A percentile compares a stretch with the other conserved stretches of the same genome.
Evolutionary conservation across 2,888 invertebrate genomes (phyloP).

Genomic region (Lordiphosa fenestrarum): DNA sequence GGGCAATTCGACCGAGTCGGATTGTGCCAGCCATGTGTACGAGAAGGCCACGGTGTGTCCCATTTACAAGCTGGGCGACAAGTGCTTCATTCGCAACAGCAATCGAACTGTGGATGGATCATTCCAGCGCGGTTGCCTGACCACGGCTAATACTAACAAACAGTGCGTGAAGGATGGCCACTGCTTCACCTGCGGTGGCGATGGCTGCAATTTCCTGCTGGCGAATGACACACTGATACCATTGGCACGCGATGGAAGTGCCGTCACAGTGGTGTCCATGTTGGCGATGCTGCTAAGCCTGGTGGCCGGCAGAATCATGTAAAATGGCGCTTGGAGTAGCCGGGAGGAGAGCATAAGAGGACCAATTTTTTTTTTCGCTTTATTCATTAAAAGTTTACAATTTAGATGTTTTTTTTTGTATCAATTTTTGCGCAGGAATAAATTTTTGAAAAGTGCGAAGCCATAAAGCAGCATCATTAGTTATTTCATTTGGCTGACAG

Average conservation of each 20-base stretch:
- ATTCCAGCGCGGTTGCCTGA: constrained; percentile 77
- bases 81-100: constrained; percentile 75
- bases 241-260: constrained; percentile 69
- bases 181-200: constrained; percentile 76
- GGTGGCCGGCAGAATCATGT: constrained; percentile 29
- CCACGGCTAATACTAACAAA: constrained; percentile 61
- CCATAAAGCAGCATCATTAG: too few species aligned
- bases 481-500: too few species aligned
- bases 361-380: background rate
- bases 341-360: too few species aligned
- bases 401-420: too few species aligned
- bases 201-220: constrained; percentile 74
- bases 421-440: too few species aligned
- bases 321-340: background rate
- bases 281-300: constrained; percentile 44
- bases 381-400: too few species aligned
- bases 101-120: constrained; percentile 51
- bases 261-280: constrained; percentile 40
- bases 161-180: constrained; percentile 62
- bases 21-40: constrained; percentile 67
- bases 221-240: constrained; percentile 63
- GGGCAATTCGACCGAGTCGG: constrained; percentile 61
- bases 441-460: too few species aligned
- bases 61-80: constrained; percentile 71
- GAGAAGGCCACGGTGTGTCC: constrained; percentile 63